Conservation (phyloP, 2,113 vertebrate species). For the Charadrius vociferus region DNA sequence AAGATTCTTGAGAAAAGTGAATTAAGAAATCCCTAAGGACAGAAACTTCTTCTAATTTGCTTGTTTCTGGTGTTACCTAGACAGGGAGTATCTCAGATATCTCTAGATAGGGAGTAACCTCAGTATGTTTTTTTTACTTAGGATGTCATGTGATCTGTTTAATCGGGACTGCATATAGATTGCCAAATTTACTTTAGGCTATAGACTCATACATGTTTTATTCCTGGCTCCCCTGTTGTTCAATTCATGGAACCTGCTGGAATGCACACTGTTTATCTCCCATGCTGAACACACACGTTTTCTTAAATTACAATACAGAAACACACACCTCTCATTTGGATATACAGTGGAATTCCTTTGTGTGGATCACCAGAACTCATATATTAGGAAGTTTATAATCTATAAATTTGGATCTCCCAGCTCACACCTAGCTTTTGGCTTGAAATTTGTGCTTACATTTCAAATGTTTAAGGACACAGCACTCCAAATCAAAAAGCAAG, state of each 20-base stretch:
- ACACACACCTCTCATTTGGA: background rate
- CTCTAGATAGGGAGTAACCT: background rate
- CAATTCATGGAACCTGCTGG: background rate
- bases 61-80: background rate
- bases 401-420: background rate
- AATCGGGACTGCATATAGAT: background rate
- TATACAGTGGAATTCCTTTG: background rate
- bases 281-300: background rate
- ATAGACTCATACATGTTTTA: background rate
- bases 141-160: background rate
- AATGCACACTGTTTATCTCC: background rate
- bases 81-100: background rate
- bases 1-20: background rate
- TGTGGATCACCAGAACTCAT: background rate
- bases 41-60: background rate
- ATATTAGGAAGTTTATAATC: background rate
- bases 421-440: background rate
- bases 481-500: background rate
- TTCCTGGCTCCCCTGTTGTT: background rate
- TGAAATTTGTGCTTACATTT: background rate
- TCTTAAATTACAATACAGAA: background rate
- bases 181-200: background rate
- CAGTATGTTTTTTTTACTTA: background rate
- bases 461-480: background rate
- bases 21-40: background rate